Evolutionary conservation across 1,140 invertebrate species (phyloP), one percentile per base, ranked within the genome.

Genomic region (Drosophila novamexicana): DNA sequence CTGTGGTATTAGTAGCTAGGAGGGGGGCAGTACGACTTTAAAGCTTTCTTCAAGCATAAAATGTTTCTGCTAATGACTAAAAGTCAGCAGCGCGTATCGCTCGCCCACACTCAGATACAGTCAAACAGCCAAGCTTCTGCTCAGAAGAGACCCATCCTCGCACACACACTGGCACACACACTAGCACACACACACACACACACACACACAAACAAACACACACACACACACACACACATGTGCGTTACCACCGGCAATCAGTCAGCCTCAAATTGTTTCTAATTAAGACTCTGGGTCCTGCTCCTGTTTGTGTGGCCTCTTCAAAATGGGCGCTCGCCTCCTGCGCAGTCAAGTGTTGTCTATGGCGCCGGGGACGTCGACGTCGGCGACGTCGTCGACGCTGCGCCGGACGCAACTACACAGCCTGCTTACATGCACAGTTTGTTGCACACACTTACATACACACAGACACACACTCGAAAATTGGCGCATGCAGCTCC

Each of bases 261-360:
- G 83, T 77, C 79, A 74, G 83, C 76, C 79, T 73, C 83, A 86
- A 86, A 82, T 82, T 82, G 83, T 79, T 86, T 83, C 82, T 86
- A 86, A 86, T 88, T 88, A 86, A 79, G 83, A 73, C 58, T 73
- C 61, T 73, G 66, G 62, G 42, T 65, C 65, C 61, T 47, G 75
- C 32, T 32, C n/a, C 18, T 40, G 39, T 54, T 44, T 52, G 45
- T 45, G 49, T 44, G 67, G 36, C 16, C 68, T 22, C 64, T 53
- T 54, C 49, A 44, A 75, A 75, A 54, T 65, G 71, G 59, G 6
- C 47, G 22, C 12, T 44, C 40, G 59, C 37, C 45, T 59, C 39
- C 49, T 69, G 65, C 50, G 71, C 83, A 76, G 58, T 86, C 66
- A 70, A 86, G 69, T 82, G 78, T 61, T 79, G 72, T 78, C 78